Evolutionary conservation across 2,113 vertebrate genomes (phyloP), one percentile per base, ranked within the genome.

Genomic region (Silurus glanis): DNA sequence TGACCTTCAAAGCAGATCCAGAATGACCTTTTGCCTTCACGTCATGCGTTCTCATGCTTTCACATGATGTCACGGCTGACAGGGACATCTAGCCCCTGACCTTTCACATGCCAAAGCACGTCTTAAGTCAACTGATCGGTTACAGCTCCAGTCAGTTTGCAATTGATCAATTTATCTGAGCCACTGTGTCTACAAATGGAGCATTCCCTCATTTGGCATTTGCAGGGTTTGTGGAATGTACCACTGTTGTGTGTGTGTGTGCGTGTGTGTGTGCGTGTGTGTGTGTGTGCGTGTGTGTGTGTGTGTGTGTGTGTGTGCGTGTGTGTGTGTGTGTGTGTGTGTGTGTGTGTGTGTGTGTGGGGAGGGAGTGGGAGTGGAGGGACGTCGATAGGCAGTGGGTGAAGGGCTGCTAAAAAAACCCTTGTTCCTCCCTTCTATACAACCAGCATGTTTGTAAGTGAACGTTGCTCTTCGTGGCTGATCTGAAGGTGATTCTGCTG

Each of bases 1-100:
- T 87, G 88, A 88, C 87, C 85, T 90, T 90, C 71, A 86, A 85
- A 84, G 86, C 78, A 67, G 79, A 88, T 67, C 51, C 82, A 45
- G 67, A 23, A 82, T 86, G 85, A 87, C 88, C 89, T 89, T 87
- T 88, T 53, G 62, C 69, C 72, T 85, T 86, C 84, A 89, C 72
- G 72, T 84, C 80, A 64, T 69, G 74, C 55, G 67, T 81, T 74
- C 45, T 79, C 49, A 59, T 76, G 85, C 79, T 81, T 88, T 88
- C 67, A 62, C 82, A 75, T 90, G 82, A 87, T 76, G 84, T 64
- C 86, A 89, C 51, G 59, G 53, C 56, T n/a, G 67, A 80, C 74
- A 82, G 62, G 69, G 82, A 84, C 89, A 87, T 66, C 12, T 55
- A 74, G 56, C 71, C 86, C 59, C 14, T 19, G 81, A 83, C 71